Base-by-base conservation (phyloP, 2,888 invertebrate genomes). In the Ochlodes sylvanus region DNA sequence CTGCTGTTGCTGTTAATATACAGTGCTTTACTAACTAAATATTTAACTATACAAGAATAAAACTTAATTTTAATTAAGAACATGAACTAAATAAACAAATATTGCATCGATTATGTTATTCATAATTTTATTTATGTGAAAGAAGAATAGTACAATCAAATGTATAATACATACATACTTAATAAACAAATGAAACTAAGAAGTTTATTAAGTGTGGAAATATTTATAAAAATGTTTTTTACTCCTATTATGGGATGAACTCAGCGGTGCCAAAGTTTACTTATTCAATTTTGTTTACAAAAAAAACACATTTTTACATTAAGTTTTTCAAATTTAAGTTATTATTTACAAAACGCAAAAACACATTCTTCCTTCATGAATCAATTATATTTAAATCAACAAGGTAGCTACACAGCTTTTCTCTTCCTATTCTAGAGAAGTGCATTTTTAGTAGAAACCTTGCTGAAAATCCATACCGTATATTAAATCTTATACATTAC, bases 1-100 rank as follows among this genome's bases (percentile, higher is more conserved):
- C 0, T 21, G 44, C 14, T 34, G 17, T 41, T 21, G 9, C 38
- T 41, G 38, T 21, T 2, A 63, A 63, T 72, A 71, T 69, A 62
- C 56, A 63, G 27, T 58, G 52, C 63, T 65, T 19, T 64, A 61
- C 58, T 65, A 70, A 70, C 61, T 68, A 47, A 42, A 55, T n/a
- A 42, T 62, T 57, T 41, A 63, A 27, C 27, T 63, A 44, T 34
- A 58, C 42, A 19, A 19, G 10, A 38, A 57, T 50, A 58, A 50
- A 27, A 32, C 44, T 47, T 61, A 38, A 32, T 42, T 55, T n/a
- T 21, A 34, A 52, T 60, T 68, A 63, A 38, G 57, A 50, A 50
- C 34, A 52, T 38, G 7, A 63, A 42, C 32, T 41, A 15, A 14
- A 3, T 62, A 56, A 44, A 68, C 32, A 15, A 44, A 47, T 19